Evolutionary conservation across 2,888 invertebrate species (phyloP), one percentile per base, ranked within the genome.

Genomic region (Sinelater perroti): DNA sequence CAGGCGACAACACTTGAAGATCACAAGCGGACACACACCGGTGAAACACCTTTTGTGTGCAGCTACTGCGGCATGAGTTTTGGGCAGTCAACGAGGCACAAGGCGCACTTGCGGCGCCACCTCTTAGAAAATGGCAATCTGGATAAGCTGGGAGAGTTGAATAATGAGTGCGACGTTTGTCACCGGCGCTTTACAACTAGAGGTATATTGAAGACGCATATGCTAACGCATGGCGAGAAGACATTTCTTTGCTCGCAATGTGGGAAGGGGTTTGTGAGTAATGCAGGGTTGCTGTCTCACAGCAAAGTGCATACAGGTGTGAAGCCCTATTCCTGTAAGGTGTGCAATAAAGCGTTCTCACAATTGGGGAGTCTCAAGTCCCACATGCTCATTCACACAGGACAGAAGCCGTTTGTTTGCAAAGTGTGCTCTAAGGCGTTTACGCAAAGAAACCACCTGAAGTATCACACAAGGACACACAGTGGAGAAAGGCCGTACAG

Each of bases 331-430:
- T 65, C 64, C 7, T 72, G 72, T 49, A 59, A 51, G n/a, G 36
- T 67, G 6, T 75, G 73, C 42, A 64, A 68, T 6, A 72, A 71
- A 49, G 62, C 67, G 2, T 75, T 73, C 46, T 65, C 64, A 20
- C 73, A 75, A 28, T 30, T 52, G 24, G 59, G 62, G 2, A 52
- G 56, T 21, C 54, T 62, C 13, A 56, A 62, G 31, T 50, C 56
- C 3, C 77, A 77, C 42, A 68, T 68, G 64, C 69, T 75, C 5
- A 71, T 73, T 4, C 77, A 77, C 33, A 77, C 76, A 0, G 77
- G 77, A 7, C 74, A 76, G 59, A 68, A 74, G 49, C 77, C 77
- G 2, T 78, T 75, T 50, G 72, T 71, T 28, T 81, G 80, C 54
- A 68, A 71, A 2, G 70, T 75, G 14, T 81, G 81, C 61, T 70